Evolutionary conservation across 2,797 vertebrate species (phyloP).

Genomic region (Mus minutoides): DNA sequence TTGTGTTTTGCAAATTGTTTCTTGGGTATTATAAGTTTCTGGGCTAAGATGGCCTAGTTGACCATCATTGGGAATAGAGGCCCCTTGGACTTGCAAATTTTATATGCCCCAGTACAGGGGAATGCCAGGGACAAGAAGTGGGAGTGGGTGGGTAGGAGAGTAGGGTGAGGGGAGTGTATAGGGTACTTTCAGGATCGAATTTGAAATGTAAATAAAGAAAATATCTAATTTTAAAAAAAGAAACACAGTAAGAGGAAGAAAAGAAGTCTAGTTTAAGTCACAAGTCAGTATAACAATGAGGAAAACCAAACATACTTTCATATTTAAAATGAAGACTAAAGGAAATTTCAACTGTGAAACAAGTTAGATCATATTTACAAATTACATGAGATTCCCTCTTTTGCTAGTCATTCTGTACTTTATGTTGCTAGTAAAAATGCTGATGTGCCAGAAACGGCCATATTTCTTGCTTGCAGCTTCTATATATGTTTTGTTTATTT

Average conservation of each 20-base stretch:
- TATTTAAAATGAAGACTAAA: constrained; percentile 83
- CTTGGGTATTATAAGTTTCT: too few relatives aligned
- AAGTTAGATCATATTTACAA: constrained; percentile 82
- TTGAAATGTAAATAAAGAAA: too few relatives aligned
- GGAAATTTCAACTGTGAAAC: constrained; percentile 85
- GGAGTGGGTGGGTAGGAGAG: too few relatives aligned
- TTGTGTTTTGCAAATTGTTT: too few relatives aligned
- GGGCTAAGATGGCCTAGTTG: too few relatives aligned
- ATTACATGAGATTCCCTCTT: constrained; percentile 85
- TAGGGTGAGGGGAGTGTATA: too few relatives aligned
- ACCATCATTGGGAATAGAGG: too few relatives aligned
- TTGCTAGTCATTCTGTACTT: constrained; percentile 81
- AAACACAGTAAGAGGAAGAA: constrained; percentile 95
- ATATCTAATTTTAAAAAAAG: too few relatives aligned
- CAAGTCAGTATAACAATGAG: constrained; percentile 87
- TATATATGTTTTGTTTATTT: constrained; percentile 75
- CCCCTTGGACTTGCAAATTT: too few relatives aligned
- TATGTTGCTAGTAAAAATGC: constrained; percentile 81
- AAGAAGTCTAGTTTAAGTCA: constrained; percentile 90
- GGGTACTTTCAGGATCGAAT: too few relatives aligned
- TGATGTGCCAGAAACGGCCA: constrained; percentile 80
- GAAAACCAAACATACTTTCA: constrained; percentile 64
- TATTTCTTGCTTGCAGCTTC: constrained; percentile 85
- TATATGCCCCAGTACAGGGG: too few relatives aligned
- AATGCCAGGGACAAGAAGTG: too few relatives aligned